Conservation (phyloP, 2,888 invertebrate genomes). For the Diloba caeruleocephala region DNA sequence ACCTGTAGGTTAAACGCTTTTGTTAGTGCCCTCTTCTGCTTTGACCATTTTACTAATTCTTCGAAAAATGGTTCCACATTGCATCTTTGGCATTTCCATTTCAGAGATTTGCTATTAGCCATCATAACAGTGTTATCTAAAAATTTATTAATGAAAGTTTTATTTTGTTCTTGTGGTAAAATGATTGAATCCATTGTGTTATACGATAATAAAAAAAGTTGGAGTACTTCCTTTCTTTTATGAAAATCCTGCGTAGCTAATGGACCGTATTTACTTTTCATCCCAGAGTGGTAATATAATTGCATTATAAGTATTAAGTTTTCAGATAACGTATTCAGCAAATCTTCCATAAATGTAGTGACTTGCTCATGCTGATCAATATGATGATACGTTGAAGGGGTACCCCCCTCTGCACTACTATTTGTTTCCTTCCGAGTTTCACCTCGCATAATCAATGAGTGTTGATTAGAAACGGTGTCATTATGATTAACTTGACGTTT, state of each 20-base stretch:
- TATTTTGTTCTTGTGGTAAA: constrained; percentile 61
- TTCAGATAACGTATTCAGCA: constrained; percentile 48
- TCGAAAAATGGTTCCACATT: constrained; percentile 49
- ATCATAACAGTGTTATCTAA: constrained; percentile 53
- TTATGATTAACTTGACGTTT: neutral
- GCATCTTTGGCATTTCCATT: constrained; percentile 24
- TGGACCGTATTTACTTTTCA: neutral
- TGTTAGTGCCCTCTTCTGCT: constrained; percentile 36
- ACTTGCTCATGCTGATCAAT: constrained; percentile 2
- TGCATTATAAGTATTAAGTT: constrained; percentile 54
- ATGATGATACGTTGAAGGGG: neutral
- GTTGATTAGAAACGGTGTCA: constrained; percentile 1
- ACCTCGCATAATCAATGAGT: neutral
- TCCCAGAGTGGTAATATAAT: constrained; percentile 37
- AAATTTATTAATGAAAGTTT: constrained; percentile 53
- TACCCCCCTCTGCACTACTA: neutral
- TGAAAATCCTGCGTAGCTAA: neutral
- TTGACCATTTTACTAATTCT: constrained; percentile 63
- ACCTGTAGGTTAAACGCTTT: neutral
- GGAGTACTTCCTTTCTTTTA: constrained; percentile 26
- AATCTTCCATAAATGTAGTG: constrained; percentile 11
- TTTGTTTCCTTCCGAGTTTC: neutral
- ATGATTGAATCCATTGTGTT: constrained; percentile 55
- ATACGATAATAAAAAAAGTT: constrained; percentile 63
- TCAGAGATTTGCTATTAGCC: constrained; percentile 32